Evolutionary conservation across 1,140 invertebrate genomes (phyloP).

Genomic region (Ptiloglossa arizonensis): DNA sequence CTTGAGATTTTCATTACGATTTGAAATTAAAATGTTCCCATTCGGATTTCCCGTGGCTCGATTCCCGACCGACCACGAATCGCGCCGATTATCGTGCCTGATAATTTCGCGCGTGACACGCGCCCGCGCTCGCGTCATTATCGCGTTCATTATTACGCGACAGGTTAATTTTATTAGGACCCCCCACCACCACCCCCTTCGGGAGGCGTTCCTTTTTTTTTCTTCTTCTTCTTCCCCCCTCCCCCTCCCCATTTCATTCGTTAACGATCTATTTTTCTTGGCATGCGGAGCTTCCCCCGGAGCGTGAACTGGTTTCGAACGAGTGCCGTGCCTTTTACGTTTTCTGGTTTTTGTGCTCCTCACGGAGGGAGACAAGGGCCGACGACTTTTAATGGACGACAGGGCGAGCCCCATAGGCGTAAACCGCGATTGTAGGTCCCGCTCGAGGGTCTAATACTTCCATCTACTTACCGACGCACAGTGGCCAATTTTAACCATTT

Average conservation of each 20-base stretch:
- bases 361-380: constrained; percentile 69
- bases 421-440: constrained; percentile 52
- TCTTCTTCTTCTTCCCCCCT: neutral
- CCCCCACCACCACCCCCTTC: neutral
- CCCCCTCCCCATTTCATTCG: constrained; percentile 36
- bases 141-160: constrained; percentile 47
- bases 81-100: constrained; percentile 1
- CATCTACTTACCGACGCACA: constrained; percentile 8
- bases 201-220: neutral
- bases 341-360: constrained; percentile 71
- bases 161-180: constrained; percentile 59
- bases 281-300: constrained; percentile 61
- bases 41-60: neutral
- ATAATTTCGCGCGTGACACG: constrained; percentile 33
- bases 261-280: constrained; percentile 65
- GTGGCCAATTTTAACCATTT: too few species aligned
- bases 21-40: neutral
- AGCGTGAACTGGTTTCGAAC: constrained; percentile 73
- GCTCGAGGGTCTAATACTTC: constrained; percentile 9
- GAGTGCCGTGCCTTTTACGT: constrained; percentile 72
- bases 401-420: constrained; percentile 69
- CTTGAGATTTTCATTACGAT: constrained; percentile 19
- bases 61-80: neutral
- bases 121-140: constrained; percentile 23
- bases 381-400: constrained; percentile 73